Conservation (phyloP, 2,113 vertebrate species). For the Hippopotamus amphibius region DNA sequence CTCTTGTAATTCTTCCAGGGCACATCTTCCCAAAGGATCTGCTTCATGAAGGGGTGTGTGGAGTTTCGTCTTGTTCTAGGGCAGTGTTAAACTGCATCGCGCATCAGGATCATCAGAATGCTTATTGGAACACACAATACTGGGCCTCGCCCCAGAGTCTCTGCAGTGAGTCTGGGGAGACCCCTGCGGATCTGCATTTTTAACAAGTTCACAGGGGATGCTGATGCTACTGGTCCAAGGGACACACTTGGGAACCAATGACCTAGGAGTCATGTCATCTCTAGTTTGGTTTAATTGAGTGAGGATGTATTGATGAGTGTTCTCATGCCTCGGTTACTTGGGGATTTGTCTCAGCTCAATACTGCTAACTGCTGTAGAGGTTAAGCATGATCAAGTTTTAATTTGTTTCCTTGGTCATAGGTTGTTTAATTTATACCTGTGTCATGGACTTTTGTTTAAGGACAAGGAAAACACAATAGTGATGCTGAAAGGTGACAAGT, state of each 20-base stretch:
- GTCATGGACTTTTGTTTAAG: not conserved
- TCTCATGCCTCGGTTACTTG: not conserved
- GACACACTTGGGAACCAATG: not conserved
- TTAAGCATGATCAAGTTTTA: not conserved
- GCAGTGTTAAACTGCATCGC: rapidly evolving
- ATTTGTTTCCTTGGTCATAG: not conserved
- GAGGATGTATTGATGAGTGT: not conserved
- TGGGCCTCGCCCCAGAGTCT: not conserved
- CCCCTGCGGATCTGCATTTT: not conserved
- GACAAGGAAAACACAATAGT: not conserved
- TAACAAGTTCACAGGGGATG: not conserved
- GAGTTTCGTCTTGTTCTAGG: not conserved
- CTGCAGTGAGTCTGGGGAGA: not conserved
- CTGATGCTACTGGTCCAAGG: not conserved
- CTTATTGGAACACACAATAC: not conserved
- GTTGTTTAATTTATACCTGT: not conserved
- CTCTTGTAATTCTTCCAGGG: not conserved
- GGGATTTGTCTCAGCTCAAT: not conserved
- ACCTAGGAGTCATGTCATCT: not conserved
- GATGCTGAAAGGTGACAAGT: not conserved
- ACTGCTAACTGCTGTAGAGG: not conserved
- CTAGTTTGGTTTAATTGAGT: not conserved
- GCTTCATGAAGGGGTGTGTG: not conserved
- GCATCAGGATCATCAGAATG: not conserved
- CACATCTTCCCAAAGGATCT: not conserved